Base-by-base conservation (phyloP, 23 tunicate genomes). In the Corella eumyota region DNA sequence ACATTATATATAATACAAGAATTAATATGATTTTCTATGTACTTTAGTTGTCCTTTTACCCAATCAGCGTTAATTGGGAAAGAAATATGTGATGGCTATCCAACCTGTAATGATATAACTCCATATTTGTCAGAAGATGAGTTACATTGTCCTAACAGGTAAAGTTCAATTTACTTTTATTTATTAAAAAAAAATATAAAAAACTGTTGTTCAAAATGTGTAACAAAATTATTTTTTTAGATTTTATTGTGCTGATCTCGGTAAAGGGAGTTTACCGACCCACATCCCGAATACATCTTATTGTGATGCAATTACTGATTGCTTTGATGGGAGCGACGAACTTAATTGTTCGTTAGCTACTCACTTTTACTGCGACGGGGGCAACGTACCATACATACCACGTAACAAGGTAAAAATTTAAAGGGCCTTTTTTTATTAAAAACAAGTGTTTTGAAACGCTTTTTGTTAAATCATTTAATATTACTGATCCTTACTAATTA, bases 81-180 rank as follows among this genome's bases (percentile, higher is more conserved):
- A 31, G 94, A 84, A 48, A 75, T 84, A 17, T 84, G 94, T 33
- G 94, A 84, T 64, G 94, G 94, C 11, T 78, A n/a, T 62, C 94
- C 94, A 0, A 61, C 77, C 4, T 84, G 94, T 55, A 56, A 62
- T 38, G 56, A 25, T 2, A 58, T 75, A 0, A 25, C 37, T 3
- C 94, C 94, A 4, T 35, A 69, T 3, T 26, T 25, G 9, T 84
- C 94, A 34, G 71, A 55, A 11, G 94, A 84, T 47, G 94, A 84
- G 34, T 6, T 68, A 19, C 32, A 40, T 28, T 84, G 94, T 30
- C 65, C 77, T 0, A 76, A 69, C 56, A 75, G 94, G 94, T 76
- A 25, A 40, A 40, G 11, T 11, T 11, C 48, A 40, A 11, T 9
- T 9, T 40, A 9, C 13, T 11, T 40, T 40, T 9, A 11, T 40